Evolutionary conservation across 2,797 vertebrate genomes (phyloP).

Genomic region (Schizopygopsis malacanthus): DNA sequence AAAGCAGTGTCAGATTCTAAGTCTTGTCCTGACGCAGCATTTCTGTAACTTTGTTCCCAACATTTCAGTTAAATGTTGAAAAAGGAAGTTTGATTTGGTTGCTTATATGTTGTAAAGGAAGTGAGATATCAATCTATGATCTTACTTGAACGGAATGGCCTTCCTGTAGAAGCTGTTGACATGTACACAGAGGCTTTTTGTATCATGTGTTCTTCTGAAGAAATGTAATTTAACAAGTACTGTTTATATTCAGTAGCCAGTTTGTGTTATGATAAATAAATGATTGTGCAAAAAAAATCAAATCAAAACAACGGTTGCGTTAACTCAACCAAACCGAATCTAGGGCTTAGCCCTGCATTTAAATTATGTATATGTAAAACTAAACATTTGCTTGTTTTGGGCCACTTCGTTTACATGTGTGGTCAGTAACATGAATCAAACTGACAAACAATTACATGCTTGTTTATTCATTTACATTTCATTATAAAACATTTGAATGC

Average conservation of each 20-base stretch:
- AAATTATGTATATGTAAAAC: slow-evolving; percentile 15
- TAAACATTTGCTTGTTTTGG: slow-evolving; percentile 8
- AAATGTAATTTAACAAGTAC: slow-evolving; percentile 31
- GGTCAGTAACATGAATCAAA: slow-evolving; percentile 3
- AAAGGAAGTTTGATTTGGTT: background rate
- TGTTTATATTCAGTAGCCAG: slow-evolving; percentile 18
- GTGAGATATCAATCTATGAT: background rate
- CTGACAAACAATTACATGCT: background rate
- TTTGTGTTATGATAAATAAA: slow-evolving; percentile 29
- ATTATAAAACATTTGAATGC: background rate
- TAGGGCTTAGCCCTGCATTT: background rate
- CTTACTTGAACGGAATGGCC: background rate
- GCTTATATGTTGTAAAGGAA: background rate
- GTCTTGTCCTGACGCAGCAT: slow-evolving; percentile 3
- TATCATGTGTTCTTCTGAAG: background rate
- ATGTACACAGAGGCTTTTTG: slow-evolving; percentile 11
- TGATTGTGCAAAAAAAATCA: background rate
- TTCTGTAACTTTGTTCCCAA: slow-evolving; percentile 14
- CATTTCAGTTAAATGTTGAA: background rate
- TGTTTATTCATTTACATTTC: background rate
- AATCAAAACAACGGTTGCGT: background rate
- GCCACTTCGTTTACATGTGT: background rate
- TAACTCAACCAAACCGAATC: background rate
- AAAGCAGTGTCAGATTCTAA: background rate
- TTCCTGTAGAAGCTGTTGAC: background rate